Percentiles rank a stretch among this genome's conserved stretches.
These are phyloP conservation scores for Enteromius trimaculatus DNA, from an alignment of 2,797 vertebrate genomes.

Conservation along the genomic window DNA sequence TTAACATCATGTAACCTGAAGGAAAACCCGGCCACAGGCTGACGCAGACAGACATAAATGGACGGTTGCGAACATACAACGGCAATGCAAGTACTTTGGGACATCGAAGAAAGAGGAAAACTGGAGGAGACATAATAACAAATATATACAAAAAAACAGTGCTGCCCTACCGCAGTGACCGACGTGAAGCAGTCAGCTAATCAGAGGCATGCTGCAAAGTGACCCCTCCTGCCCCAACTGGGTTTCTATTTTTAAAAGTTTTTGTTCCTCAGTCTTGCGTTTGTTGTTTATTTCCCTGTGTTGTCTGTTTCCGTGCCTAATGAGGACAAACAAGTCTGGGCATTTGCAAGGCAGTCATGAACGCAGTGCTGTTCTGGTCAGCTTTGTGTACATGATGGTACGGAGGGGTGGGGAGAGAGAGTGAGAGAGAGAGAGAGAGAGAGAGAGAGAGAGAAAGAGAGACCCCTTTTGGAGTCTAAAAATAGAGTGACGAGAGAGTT, in stretches of 20 bases:
- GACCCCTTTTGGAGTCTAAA: constrained; percentile 48
- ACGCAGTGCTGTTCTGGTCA: constrained; percentile 50
- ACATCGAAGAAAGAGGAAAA: not conserved
- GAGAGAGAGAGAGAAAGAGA: constrained; percentile 5
- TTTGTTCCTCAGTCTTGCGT: constrained; percentile 8
- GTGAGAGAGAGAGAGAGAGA: constrained; percentile 10
- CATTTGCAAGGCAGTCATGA: constrained; percentile 4
- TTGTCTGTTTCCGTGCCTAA: constrained; percentile 21
- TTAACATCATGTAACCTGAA: not conserved
- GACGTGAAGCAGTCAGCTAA: constrained; percentile 43
- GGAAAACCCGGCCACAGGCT: constrained; percentile 3
- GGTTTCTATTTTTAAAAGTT: constrained; percentile 3
- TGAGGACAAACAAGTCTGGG: constrained; percentile 16
- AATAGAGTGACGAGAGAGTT: constrained; percentile 55
- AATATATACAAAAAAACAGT: constrained; percentile 6
- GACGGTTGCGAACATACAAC: not conserved
- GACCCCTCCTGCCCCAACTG: not conserved
- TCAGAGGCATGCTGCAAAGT: constrained; percentile 20
- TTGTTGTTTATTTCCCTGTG: constrained; percentile 24
- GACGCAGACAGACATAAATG: constrained; percentile 23
- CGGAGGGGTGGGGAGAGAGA: not conserved
- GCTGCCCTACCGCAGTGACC: constrained; percentile 64
- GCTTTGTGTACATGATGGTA: constrained; percentile 36
- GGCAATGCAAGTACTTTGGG: not conserved
- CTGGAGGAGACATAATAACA: constrained; percentile 23